phyloP scores from a whole-genome alignment of 2,113 vertebrate species.

The Eretmochelys imbricata region DNA sequence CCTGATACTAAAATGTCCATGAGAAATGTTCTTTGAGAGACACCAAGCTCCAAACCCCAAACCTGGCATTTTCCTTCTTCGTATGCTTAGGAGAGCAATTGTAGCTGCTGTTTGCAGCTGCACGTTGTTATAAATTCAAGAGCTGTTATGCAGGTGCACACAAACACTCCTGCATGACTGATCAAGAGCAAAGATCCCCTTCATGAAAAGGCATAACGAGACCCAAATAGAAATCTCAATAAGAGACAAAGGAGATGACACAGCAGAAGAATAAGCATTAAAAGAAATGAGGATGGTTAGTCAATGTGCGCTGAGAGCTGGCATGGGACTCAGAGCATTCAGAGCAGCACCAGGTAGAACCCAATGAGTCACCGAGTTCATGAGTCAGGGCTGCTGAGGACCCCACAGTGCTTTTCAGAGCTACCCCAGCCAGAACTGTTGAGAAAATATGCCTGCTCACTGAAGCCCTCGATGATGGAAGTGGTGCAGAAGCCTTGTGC shows the following conservation, averaged over 20 bases:
- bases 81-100: not conserved
- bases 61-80: not conserved
- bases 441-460: not conserved
- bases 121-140: not conserved
- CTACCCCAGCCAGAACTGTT: not conserved
- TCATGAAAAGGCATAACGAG: accelerated
- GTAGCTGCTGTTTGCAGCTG: not conserved
- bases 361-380: not conserved
- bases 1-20: accelerated
- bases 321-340: accelerated
- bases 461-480: not conserved
- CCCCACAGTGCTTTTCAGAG: accelerated
- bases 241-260: accelerated
- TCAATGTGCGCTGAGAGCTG: accelerated
- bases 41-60: not conserved
- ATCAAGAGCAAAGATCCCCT: not conserved
- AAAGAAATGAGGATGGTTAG: accelerated
- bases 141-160: not conserved
- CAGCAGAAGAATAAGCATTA: accelerated
- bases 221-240: accelerated
- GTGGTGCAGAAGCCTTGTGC: not conserved
- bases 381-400: not conserved
- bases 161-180: not conserved
- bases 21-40: not conserved
- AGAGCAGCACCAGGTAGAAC: not conserved